These are phyloP conservation scores for Dendrophyllia cribrosa DNA, from an alignment of 64 coral and sea anemone species.

Conservation along the genomic window DNA sequence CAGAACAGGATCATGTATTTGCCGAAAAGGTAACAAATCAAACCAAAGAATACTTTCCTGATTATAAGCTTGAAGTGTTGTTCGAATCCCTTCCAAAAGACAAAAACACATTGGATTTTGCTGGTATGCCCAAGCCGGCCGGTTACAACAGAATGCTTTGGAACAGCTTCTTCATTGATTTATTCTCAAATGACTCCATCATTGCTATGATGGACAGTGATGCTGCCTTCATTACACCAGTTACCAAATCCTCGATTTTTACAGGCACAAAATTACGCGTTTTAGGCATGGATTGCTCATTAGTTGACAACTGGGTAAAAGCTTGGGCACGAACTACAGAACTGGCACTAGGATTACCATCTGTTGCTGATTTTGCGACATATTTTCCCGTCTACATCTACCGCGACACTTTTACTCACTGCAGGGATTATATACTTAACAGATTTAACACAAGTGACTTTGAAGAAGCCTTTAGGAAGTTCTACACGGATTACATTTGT, in stretches of 20 bases:
- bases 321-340: conserved; percentile 41
- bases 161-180: conserved; percentile 72
- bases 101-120: conserved; percentile 13
- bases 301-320: not conserved
- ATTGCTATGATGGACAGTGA: conserved; percentile 67
- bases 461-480: conserved; percentile 49
- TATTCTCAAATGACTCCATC: conserved; percentile 51
- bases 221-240: conserved; percentile 32
- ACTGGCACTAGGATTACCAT: conserved; percentile 34
- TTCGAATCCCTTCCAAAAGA: conserved; percentile 54
- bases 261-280: conserved; percentile 23
- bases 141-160: conserved; percentile 68
- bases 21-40: not conserved
- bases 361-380: conserved; percentile 26
- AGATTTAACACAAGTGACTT: conserved; percentile 52
- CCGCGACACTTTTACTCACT: conserved; percentile 32
- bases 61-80: conserved; percentile 50
- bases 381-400: conserved; percentile 22
- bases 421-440: conserved; percentile 49
- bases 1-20: conserved; percentile 13
- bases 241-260: conserved; percentile 43
- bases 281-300: conserved; percentile 14
- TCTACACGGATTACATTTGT: conserved; percentile 17
- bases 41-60: conserved; percentile 11
- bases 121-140: not conserved